These are phyloP conservation scores for Liopterus haemorrhoidalis DNA, from an alignment of 2,888 invertebrate species.

Conservation along the genomic window DNA sequence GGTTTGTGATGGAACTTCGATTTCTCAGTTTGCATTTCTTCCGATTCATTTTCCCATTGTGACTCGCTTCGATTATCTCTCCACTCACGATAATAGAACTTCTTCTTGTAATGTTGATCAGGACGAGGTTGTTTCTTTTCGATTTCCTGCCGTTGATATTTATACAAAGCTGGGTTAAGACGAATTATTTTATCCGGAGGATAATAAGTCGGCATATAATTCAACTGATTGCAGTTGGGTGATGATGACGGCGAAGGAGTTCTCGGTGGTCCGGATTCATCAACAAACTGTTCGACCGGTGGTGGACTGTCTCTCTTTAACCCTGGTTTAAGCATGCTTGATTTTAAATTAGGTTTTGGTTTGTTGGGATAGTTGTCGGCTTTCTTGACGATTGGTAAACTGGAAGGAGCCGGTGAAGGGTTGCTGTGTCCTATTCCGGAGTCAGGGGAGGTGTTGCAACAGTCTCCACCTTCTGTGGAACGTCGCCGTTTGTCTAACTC, in stretches of 20 bases:
- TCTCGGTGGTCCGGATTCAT: slow-evolving; percentile 50
- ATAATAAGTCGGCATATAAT: slow-evolving; percentile 38
- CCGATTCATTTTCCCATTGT: slow-evolving; percentile 20
- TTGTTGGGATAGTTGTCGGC: slow-evolving; percentile 39
- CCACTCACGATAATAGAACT: slow-evolving; percentile 68
- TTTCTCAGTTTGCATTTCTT: slow-evolving; percentile 39
- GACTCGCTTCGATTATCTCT: slow-evolving; percentile 40
- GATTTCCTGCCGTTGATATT: slow-evolving; percentile 54
- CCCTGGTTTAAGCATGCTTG: slow-evolving; percentile 44
- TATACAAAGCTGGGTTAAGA: slow-evolving; percentile 50
- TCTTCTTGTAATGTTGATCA: slow-evolving; percentile 76
- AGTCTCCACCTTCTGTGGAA: slow-evolving; percentile 68
- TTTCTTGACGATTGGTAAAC: slow-evolving; percentile 40
- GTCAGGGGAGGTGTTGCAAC: slow-evolving; percentile 81
- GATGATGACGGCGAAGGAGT: slow-evolving; percentile 54
- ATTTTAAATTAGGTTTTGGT: slow-evolving; percentile 41
- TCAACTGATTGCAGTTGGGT: slow-evolving; percentile 43
- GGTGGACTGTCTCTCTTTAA: slow-evolving; percentile 50
- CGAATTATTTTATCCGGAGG: slow-evolving; percentile 36
- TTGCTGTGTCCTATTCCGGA: slow-evolving; percentile 74
- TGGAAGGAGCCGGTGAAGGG: slow-evolving; percentile 48
- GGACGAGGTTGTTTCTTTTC: slow-evolving; percentile 42
- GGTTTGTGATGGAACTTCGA: slow-evolving; percentile 67
- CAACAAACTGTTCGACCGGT: slow-evolving; percentile 42
- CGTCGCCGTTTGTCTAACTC: slow-evolving; percentile 82